Evolutionary conservation across 1,140 invertebrate species (phyloP).

Genomic region (Liolophura sinensis): DNA sequence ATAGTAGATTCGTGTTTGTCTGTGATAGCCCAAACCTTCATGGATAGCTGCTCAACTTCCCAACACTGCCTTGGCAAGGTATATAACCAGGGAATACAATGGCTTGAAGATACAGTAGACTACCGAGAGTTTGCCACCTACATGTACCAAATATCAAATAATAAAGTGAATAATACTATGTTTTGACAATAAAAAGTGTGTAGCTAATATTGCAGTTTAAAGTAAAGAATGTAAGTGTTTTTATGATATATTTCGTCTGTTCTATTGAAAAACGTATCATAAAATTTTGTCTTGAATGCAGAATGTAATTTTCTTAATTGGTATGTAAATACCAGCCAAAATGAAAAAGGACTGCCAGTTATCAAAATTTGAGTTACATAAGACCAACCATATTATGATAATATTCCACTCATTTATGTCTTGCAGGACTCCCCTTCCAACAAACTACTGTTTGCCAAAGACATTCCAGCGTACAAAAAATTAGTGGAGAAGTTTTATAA

Average conservation of each 20-base stretch:
- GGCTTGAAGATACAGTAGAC: background rate
- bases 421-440: conserved; percentile 56
- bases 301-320: no score
- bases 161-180: background rate
- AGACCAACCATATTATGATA: background rate
- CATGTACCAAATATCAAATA: background rate
- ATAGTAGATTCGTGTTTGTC: conserved; percentile 99
- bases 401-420: background rate
- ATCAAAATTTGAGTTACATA: no score
- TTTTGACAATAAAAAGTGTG: background rate
- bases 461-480: conserved; percentile 54
- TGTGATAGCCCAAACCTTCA: conserved; percentile 99
- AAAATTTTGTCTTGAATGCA: no score
- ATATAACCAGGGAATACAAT: conserved; percentile 2
- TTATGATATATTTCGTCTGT: no score
- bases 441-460: conserved; percentile 58
- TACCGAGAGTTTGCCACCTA: background rate
- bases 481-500: conserved; percentile 62
- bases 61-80: conserved; percentile 98
- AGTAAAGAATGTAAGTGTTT: no score
- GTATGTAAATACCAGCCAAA: no score
- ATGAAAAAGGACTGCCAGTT: no score
- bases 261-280: no score
- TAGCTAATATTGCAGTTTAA: no score
- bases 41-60: conserved; percentile 99